Evolutionary conservation across 2,113 vertebrate species (phyloP).

Genomic region (Polypterus bichir): DNA sequence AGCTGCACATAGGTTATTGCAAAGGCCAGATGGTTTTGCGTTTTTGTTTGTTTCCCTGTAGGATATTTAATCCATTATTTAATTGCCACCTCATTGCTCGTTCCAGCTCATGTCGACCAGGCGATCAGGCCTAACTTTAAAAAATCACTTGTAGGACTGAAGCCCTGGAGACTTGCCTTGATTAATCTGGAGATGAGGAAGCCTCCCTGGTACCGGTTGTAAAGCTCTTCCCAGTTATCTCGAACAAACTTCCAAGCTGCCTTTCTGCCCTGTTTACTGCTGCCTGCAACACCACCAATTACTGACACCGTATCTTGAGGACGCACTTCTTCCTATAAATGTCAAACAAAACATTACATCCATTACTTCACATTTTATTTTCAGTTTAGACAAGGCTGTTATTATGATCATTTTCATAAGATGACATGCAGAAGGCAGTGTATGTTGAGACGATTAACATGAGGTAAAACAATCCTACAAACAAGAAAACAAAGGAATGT

Average conservation of each 20-base stretch:
- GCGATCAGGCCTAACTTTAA: too few species aligned
- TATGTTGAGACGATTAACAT: too few species aligned
- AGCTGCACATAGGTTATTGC: too few species aligned
- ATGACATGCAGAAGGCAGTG: too few species aligned
- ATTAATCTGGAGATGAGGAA: constrained; percentile 95
- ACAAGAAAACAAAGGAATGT: too few species aligned
- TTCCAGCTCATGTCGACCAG: too few species aligned
- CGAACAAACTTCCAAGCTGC: constrained; percentile 93
- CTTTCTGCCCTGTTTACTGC: constrained; percentile 88
- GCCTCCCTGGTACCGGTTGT: constrained; percentile 96
- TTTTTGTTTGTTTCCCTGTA: too few species aligned
- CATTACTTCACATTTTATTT: neutral
- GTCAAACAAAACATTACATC: neutral
- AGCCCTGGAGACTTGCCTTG: constrained; percentile 57
- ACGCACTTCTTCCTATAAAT: constrained; percentile 82
- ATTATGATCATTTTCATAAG: neutral
- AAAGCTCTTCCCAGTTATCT: constrained; percentile 95
- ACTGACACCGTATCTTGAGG: constrained; percentile 94
- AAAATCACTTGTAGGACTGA: too few species aligned
- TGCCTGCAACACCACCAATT: constrained; percentile 87
- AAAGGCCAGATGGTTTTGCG: too few species aligned
- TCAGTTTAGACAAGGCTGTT: neutral
- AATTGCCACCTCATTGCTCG: too few species aligned
- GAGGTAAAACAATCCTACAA: too few species aligned
- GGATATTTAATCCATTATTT: too few species aligned